Percentiles rank a stretch among this genome's conserved stretches.
Conservation (phyloP, 2,113 vertebrate species). For the Larimichthys polyactis region DNA sequence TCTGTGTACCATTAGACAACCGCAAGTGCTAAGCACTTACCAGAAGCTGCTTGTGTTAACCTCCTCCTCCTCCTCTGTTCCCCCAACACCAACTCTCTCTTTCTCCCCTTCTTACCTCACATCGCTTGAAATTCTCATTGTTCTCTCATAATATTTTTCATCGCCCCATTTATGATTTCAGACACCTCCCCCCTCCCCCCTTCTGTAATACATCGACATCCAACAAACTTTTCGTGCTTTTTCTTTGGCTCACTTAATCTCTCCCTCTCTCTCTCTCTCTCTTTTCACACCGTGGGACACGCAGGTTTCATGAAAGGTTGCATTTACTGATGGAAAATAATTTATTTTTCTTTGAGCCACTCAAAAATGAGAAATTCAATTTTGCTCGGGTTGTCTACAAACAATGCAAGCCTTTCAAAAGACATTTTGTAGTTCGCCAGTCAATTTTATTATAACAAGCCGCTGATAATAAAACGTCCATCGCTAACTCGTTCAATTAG, state of each 20-base stretch:
- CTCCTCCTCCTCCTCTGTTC: constrained; percentile 28
- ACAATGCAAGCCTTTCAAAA: constrained; percentile 49
- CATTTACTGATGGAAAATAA: constrained; percentile 35
- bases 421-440: constrained; percentile 50
- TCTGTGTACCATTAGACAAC: constrained; percentile 73
- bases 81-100: constrained; percentile 14
- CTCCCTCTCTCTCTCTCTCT: background rate
- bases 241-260: constrained; percentile 32
- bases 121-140: constrained; percentile 34
- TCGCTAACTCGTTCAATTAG: constrained; percentile 21
- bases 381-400: constrained; percentile 29
- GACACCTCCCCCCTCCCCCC: background rate
- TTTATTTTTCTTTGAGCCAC: constrained; percentile 37
- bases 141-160: constrained; percentile 24
- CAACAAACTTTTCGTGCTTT: constrained; percentile 28
- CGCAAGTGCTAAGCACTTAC: constrained; percentile 75
- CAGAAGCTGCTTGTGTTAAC: constrained; percentile 72
- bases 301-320: constrained; percentile 31
- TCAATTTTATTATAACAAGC: constrained; percentile 40
- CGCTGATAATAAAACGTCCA: background rate
- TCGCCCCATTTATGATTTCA: constrained; percentile 39
- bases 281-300: background rate
- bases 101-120: constrained; percentile 7
- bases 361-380: constrained; percentile 43
- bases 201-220: background rate